Percentiles rank a stretch among this genome's conserved stretches.
phyloP scores from a whole-genome alignment of 2,797 vertebrate species.

The Chiloscyllium punctatum region DNA sequence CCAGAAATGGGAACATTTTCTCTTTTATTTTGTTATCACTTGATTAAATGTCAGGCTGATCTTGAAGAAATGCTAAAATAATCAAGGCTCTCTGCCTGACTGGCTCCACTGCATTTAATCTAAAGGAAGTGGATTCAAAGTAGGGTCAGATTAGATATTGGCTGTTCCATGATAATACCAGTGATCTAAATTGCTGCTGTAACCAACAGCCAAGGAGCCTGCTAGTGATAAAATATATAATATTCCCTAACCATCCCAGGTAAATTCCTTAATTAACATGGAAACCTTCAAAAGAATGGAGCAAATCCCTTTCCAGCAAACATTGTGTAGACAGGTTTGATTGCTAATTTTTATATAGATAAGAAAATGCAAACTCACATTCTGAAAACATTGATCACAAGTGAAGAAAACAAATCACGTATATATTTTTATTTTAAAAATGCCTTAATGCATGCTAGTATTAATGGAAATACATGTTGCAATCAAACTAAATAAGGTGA shows the following conservation, averaged over 20 bases:
- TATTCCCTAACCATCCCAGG: neutral
- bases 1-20: neutral
- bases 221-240: neutral
- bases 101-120: slow-evolving; percentile 15
- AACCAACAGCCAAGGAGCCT: neutral
- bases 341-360: neutral
- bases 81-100: slow-evolving; percentile 14
- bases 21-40: neutral
- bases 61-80: slow-evolving; percentile 10
- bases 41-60: slow-evolving; percentile 10
- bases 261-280: neutral
- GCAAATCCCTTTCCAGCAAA: neutral
- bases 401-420: neutral
- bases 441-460: neutral
- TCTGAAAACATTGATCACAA: neutral
- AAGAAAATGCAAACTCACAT: neutral
- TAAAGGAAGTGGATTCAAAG: neutral
- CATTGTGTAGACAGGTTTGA: neutral
- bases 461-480: neutral
- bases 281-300: neutral
- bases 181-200: slow-evolving; percentile 15
- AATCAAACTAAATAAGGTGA: neutral
- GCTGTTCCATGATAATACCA: neutral
- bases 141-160: neutral
- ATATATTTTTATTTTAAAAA: neutral